Conservation (phyloP, 2,888 invertebrate species). For the Eulithis prunata region DNA sequence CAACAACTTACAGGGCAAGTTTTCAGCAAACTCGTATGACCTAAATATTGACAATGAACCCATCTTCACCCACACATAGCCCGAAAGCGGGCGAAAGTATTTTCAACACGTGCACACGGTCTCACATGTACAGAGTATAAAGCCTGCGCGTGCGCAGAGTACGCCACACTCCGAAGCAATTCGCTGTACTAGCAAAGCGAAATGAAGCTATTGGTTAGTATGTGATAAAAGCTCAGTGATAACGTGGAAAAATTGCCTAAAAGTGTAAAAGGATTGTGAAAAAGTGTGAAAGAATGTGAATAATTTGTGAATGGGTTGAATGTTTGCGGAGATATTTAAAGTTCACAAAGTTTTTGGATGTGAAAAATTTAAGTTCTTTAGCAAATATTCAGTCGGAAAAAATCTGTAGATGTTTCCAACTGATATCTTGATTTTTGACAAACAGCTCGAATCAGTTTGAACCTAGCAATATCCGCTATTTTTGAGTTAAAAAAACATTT, state of each 20-base stretch:
- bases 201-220: slow-evolving; percentile 81
- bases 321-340: neutral
- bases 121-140: slow-evolving; percentile 73
- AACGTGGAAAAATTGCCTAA: slow-evolving; percentile 2
- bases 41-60: slow-evolving; percentile 34
- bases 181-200: slow-evolving; percentile 81
- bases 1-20: neutral
- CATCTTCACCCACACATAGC: slow-evolving; percentile 57
- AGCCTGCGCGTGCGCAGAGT: slow-evolving; percentile 57
- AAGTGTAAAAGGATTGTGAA: slow-evolving; percentile 17
- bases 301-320: neutral
- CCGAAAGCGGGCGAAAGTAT: slow-evolving; percentile 72
- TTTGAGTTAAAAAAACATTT: too few relatives aligned
- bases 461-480: too few relatives aligned
- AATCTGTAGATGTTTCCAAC: too few relatives aligned
- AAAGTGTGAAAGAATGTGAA: slow-evolving; percentile 12
- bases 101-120: slow-evolving; percentile 72
- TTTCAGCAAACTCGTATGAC: neutral
- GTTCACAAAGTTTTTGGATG: neutral
- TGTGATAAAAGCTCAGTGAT: slow-evolving; percentile 32
- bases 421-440: too few relatives aligned
- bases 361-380: too few relatives aligned
- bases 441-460: too few relatives aligned
- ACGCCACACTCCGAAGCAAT: slow-evolving; percentile 72
- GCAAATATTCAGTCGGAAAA: too few relatives aligned